Evolutionary conservation across 2,888 invertebrate species (phyloP).

Genomic region (Lasioglossum morio): DNA sequence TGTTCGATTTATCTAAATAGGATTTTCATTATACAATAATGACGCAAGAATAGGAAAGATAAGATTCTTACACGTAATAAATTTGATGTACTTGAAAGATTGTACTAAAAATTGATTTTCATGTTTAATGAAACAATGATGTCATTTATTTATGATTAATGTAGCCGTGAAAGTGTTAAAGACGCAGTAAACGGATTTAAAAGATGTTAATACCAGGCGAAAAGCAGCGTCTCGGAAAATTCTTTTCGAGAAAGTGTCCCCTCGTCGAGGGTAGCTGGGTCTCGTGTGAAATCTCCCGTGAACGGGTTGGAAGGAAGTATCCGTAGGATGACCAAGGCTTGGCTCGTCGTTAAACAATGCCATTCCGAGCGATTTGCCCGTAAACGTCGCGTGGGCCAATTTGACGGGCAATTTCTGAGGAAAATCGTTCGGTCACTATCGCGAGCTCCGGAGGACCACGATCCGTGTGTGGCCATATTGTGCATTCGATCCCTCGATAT

Average conservation of each 20-base stretch:
- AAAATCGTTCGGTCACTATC: conserved; percentile 82
- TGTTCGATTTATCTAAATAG: background rate
- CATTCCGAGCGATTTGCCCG: conserved; percentile 82
- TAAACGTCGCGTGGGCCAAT: conserved; percentile 81
- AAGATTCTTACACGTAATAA: background rate
- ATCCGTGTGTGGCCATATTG: conserved; percentile 59
- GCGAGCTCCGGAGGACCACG: conserved; percentile 44
- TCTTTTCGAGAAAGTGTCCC: conserved; percentile 51
- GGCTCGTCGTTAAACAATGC: conserved; percentile 82
- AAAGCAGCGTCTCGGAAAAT: conserved; percentile 33
- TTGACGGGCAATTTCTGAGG: conserved; percentile 83
- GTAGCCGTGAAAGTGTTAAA: background rate
- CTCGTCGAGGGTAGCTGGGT: conserved; percentile 33
- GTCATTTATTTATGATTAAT: background rate
- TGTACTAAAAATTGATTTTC: background rate
- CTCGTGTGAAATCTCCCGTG: conserved; percentile 73
- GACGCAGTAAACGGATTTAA: background rate
- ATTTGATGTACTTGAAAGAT: background rate
- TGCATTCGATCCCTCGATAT: conserved; percentile 58
- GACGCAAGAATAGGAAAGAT: background rate
- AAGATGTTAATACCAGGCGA: background rate
- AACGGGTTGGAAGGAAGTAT: conserved; percentile 78
- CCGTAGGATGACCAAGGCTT: conserved; percentile 80
- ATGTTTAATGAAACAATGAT: background rate
- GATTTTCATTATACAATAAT: background rate